phyloP scores from a whole-genome alignment of 2,888 invertebrate genomes.

The Troilus luridus region DNA sequence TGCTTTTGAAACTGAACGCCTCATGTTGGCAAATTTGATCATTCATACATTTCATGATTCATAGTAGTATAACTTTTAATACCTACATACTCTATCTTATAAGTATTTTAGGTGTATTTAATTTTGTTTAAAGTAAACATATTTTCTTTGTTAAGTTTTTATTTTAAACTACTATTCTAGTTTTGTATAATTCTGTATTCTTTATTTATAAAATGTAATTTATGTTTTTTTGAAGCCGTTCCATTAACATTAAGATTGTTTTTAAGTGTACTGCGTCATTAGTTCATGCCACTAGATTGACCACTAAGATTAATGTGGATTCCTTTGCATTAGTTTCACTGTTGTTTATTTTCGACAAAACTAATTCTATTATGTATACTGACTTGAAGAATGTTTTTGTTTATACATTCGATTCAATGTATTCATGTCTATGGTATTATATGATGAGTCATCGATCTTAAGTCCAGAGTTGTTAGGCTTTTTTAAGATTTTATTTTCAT shows the following conservation, averaged over 20 bases:
- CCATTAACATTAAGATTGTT: not conserved
- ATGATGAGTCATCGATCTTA: not conserved
- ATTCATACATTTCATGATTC: too few species aligned
- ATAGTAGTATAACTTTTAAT: too few species aligned
- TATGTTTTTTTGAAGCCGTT: too few species aligned
- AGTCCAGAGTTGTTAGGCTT: not conserved
- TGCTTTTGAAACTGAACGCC: too few species aligned
- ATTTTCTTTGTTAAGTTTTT: too few species aligned
- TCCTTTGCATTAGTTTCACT: not conserved
- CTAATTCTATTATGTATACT: slow-evolving; percentile 22
- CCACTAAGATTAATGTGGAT: not conserved
- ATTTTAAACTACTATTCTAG: too few species aligned
- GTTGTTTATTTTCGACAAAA: not conserved
- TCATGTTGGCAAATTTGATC: too few species aligned
- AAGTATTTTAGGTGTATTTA: too few species aligned
- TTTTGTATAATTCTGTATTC: not conserved
- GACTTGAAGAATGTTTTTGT: not conserved
- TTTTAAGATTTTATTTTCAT: not conserved
- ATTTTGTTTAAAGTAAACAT: too few species aligned
- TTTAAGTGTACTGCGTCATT: not conserved
- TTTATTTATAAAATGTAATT: not conserved
- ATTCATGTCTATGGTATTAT: not conserved
- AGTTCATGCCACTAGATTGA: not conserved
- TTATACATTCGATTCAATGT: not conserved
- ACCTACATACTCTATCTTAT: too few species aligned